Evolutionary conservation across 1,140 invertebrate species (phyloP), one percentile per base, ranked within the genome.

Genomic region (Drosophila biarmipes): DNA sequence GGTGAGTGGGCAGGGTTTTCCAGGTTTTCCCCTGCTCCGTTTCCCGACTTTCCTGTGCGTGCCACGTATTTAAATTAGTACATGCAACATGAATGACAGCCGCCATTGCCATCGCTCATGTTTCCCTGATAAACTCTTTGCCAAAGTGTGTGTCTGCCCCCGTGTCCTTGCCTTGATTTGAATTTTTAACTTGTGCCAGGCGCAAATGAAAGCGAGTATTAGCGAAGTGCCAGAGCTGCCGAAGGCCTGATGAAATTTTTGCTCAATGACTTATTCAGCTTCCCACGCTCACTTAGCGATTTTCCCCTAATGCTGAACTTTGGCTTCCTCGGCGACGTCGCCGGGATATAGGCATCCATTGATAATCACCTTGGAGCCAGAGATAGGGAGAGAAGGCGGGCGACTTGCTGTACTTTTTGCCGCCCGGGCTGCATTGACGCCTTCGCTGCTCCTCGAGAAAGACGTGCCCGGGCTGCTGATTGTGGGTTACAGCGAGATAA

Each of bases 51-150:
- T 61, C 31, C 42, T 56, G 72, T 80, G 80, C 67, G 78, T 78
- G 71, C 72, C 71, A 79, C 71, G 79, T 89, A 89, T 87, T 87
- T 89, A 87, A 87, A 87, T 87, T 89, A 87, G 84, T 89, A n/a
- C n/a, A 89, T 89, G 84, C 84, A 87, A 80, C 84, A 89, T 87
- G 84, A 87, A 87, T 89, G 84, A 89, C 84, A 87, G 79, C 72
- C 67, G 79, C 64, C 79, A 74, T 79, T 69, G 74, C 57, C 79
- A 74, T 79, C 56, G 63, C 72, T 80, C 85, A 89, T 73, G 79
- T 58, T 67, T 73, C 56, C 66, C 61, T 75, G 84, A 79, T 87
- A 82, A 82, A 76, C 66, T 81, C 74, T 67, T 74, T 63, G 10
- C 2, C 17, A n/a, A 34, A 15, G 37, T 56, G 43, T 27, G 37